Percentiles rank a stretch among this genome's conserved stretches.
Evolutionary conservation across 2,113 vertebrate species (phyloP).

Genomic region (Sceloporus tristichus): DNA sequence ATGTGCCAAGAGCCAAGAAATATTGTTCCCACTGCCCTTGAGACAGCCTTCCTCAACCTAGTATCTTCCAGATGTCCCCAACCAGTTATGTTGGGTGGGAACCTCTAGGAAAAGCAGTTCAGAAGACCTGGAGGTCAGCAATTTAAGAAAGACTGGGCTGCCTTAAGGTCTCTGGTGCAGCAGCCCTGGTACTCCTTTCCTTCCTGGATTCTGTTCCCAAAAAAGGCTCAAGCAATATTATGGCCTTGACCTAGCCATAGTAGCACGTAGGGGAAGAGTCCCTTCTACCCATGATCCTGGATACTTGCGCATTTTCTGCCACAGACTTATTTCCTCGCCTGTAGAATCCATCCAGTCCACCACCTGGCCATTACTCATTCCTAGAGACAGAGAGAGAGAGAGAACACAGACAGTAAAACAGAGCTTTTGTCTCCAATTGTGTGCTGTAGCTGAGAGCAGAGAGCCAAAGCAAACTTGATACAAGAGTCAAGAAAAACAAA

Average conservation of each 20-base stretch:
- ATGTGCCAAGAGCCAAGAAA: not conserved
- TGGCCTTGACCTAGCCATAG: constrained; percentile 84
- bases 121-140: accelerated
- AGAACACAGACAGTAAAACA: accelerated
- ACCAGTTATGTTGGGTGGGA: no score
- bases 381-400: constrained; percentile 71
- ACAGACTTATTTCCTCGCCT: constrained; percentile 92
- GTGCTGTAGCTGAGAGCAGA: not conserved
- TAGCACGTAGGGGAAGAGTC: constrained; percentile 88
- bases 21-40: not conserved
- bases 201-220: not conserved
- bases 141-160: not conserved
- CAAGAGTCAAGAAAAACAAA: not conserved
- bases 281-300: constrained; percentile 97
- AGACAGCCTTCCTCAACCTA: not conserved
- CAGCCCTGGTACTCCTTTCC: accelerated
- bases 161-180: not conserved
- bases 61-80: not conserved
- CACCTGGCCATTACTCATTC: constrained; percentile 80
- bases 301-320: constrained; percentile 97
- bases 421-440: accelerated
- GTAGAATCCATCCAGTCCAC: constrained; percentile 91
- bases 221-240: constrained; percentile 65
- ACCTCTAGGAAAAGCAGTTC: not conserved
- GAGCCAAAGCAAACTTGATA: not conserved